Evolutionary conservation across 2,797 vertebrate species (phyloP), one percentile per base, ranked within the genome.

Genomic region (Acanthornis magna): DNA sequence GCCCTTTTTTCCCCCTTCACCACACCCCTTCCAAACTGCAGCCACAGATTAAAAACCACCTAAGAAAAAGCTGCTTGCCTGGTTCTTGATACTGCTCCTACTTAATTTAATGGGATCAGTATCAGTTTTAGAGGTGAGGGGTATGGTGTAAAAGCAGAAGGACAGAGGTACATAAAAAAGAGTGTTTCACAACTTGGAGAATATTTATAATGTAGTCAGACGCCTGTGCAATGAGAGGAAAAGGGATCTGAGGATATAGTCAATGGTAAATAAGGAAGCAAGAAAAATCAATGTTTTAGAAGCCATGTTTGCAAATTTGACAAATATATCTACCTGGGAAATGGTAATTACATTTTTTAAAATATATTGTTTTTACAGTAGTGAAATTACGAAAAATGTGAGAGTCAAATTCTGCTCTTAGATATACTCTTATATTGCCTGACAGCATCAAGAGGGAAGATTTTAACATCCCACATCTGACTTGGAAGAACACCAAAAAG

Each of bases 401-500:
- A 79, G 78, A 72, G 53, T 93, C 27, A 65, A 85, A 88, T 85
- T 73, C 67, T 88, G 53, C 60, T 21, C 53, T 86, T 54, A 73
- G 13, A 22, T 55, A 43, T 68, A 50, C 22, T 75, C 7, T 2
- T 23, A 11, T 45, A 32, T 85, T 91, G 62, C 60, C 36, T 45
- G 53, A 67, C 45, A 42, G 53, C 10, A 12, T 21, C 0, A 4
- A 34, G 48, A 79, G 16, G n/a, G 48, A 88, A 75, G 65, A 70
- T 65, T 85, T 89, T 85, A 84, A 53, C 25, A 21, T 73, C 79
- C 60, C 42, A 55, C 40, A 6, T 91, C 66, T 78, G 82, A 88
- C 70, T 95, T 91, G 89, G 77, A 88, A 81, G 42, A 26, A 55
- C 86, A 94, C 60, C 76, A 85, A 85, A 90, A 94, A 60, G 48